These are phyloP conservation scores for Orussus abietinus DNA, from an alignment of 1,140 invertebrate species.

Conservation along the genomic window DNA sequence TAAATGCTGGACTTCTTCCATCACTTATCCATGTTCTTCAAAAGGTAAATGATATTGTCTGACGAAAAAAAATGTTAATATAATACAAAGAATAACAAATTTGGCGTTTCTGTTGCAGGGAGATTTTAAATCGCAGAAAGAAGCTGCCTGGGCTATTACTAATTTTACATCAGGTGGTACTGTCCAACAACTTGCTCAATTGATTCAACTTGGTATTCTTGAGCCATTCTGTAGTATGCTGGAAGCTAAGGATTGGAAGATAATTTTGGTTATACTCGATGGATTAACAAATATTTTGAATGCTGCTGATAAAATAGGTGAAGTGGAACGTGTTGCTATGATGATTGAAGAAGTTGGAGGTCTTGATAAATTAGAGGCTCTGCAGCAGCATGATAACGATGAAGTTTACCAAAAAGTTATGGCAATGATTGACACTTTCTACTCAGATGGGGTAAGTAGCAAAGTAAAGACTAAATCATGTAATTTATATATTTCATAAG, in stretches of 20 bases:
- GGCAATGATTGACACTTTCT: conserved; percentile 80
- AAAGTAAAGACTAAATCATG: background rate
- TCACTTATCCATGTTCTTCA: conserved; percentile 67
- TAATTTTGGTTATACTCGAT: conserved; percentile 62
- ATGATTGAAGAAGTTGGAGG: conserved; percentile 65
- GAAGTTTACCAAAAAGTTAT: conserved; percentile 81
- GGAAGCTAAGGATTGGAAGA: conserved; percentile 60
- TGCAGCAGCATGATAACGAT: conserved; percentile 73
- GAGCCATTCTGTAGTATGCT: conserved; percentile 50
- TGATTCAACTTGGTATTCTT: conserved; percentile 59
- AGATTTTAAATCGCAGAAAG: conserved; percentile 74
- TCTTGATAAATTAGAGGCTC: conserved; percentile 70
- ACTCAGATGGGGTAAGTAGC: conserved; percentile 56
- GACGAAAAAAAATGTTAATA: background rate
- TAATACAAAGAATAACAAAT: conserved; percentile 1
- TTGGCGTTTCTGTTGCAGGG: conserved; percentile 54
- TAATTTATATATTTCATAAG: conserved; percentile 6
- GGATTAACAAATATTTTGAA: conserved; percentile 62
- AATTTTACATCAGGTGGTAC: conserved; percentile 76
- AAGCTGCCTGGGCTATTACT: conserved; percentile 78
- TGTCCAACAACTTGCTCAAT: conserved; percentile 62
- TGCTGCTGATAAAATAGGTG: conserved; percentile 54
- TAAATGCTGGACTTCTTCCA: conserved; percentile 67
- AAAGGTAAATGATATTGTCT: conserved; percentile 50
- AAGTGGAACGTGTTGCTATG: conserved; percentile 53